These are phyloP conservation scores for Microtus californicus DNA, from an alignment of 2,797 vertebrate genomes.

Conservation along the genomic window DNA sequence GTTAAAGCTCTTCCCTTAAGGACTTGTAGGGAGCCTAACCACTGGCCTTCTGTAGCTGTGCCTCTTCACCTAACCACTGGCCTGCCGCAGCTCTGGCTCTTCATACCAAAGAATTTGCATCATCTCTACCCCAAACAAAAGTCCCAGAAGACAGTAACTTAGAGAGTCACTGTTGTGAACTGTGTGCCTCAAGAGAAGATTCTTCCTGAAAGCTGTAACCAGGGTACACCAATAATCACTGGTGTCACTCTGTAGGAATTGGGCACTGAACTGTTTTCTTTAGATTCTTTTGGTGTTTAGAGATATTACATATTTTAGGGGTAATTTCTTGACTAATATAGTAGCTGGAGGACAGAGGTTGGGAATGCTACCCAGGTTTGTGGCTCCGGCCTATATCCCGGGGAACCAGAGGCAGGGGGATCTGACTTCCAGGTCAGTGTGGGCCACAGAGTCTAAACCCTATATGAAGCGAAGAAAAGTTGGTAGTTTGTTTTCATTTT, in stretches of 20 bases:
- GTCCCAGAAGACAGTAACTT: background rate
- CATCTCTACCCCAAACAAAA: background rate
- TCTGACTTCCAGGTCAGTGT: background rate
- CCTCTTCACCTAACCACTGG: background rate
- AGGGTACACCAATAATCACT: background rate
- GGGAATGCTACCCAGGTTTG: background rate
- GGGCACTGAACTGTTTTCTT: constrained; percentile 39
- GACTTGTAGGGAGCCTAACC: background rate
- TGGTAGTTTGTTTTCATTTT: constrained; percentile 17
- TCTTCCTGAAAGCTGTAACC: constrained; percentile 16
- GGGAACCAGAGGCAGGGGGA: background rate
- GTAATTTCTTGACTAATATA: constrained; percentile 35
- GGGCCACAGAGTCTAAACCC: background rate
- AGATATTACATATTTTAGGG: background rate
- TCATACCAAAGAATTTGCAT: background rate
- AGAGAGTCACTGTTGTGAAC: background rate
- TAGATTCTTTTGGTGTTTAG: constrained; percentile 19
- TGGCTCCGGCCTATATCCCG: background rate
- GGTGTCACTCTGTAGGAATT: background rate
- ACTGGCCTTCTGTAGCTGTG: background rate
- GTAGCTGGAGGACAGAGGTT: constrained; percentile 2
- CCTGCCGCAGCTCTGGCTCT: background rate
- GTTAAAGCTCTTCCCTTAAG: background rate
- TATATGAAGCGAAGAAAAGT: background rate
- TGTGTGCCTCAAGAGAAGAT: background rate